Evolutionary conservation across 2,888 invertebrate species (phyloP).

Genomic region (Rhingia rostrata): DNA sequence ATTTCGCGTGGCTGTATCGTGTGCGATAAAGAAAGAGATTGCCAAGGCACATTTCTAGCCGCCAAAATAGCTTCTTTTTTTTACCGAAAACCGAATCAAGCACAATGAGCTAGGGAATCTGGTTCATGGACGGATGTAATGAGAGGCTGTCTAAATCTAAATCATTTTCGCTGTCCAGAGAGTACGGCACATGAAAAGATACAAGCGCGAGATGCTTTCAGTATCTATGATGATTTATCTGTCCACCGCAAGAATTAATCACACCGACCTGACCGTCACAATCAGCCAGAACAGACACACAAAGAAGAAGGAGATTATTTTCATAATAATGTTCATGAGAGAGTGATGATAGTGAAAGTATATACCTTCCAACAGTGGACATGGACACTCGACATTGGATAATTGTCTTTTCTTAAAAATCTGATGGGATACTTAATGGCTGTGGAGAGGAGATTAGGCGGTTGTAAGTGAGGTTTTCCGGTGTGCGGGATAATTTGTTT

Average conservation of each 20-base stretch:
- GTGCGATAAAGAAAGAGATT: background rate
- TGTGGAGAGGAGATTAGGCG: constrained; percentile 35
- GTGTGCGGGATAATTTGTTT: constrained; percentile 53
- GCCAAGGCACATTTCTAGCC: background rate
- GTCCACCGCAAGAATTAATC: constrained; percentile 45
- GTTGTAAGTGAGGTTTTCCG: constrained; percentile 64
- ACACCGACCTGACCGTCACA: constrained; percentile 8
- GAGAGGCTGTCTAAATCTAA: constrained; percentile 51
- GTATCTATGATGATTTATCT: constrained; percentile 52
- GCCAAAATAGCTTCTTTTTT: constrained; percentile 14
- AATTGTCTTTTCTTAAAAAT: constrained; percentile 4
- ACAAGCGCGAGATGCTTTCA: background rate
- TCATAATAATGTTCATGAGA: constrained; percentile 5
- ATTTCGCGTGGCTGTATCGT: background rate
- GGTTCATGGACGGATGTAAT: constrained; percentile 63
- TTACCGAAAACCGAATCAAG: constrained; percentile 22
- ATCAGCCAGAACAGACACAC: constrained; percentile 5
- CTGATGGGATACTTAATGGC: constrained; percentile 56
- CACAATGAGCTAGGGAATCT: constrained; percentile 21
- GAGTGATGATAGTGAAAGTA: constrained; percentile 49
- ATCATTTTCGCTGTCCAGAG: constrained; percentile 14
- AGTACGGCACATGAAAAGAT: constrained; percentile 7
- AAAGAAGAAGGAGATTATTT: constrained; percentile 34
- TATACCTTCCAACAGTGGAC: background rate
- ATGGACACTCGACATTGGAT: constrained; percentile 10